Evolutionary conservation across 92 coral and sea anemone species (phyloP).

Genomic region (Zoanthus sociatus): DNA sequence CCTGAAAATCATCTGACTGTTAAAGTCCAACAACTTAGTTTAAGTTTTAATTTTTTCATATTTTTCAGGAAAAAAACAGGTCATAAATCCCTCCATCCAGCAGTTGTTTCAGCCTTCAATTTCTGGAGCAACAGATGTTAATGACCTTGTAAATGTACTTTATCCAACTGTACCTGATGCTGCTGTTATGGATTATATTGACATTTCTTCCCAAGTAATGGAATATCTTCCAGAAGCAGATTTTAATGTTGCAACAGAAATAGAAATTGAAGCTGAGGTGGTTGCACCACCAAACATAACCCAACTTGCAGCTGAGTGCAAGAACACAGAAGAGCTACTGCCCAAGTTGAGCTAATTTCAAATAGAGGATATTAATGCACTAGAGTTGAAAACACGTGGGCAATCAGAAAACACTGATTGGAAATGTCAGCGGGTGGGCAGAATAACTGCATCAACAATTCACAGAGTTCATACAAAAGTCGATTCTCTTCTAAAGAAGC

Average conservation of each 20-base stretch:
- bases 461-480: conserved; percentile 66
- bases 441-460: conserved; percentile 69
- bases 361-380: conserved; percentile 49
- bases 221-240: conserved; percentile 75
- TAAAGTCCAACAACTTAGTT: conserved; percentile 35
- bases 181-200: conserved; percentile 60
- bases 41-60: conserved; percentile 1
- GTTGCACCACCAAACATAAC: conserved; percentile 60
- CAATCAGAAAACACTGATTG: conserved; percentile 60
- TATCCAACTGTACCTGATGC: conserved; percentile 60
- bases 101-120: conserved; percentile 32
- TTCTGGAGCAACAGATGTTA: conserved; percentile 33
- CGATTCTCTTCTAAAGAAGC: conserved; percentile 38
- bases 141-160: conserved; percentile 52
- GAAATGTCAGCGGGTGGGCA: conserved; percentile 63
- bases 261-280: conserved; percentile 62
- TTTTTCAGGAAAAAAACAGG: conserved; percentile 36
- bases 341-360: conserved; percentile 37
- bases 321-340: conserved; percentile 58
- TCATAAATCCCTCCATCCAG: conserved; percentile 33
- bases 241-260: conserved; percentile 54
- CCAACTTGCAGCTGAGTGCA: conserved; percentile 51
- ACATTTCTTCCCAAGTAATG: conserved; percentile 33
- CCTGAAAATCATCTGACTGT: conserved; percentile 37
- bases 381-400: conserved; percentile 49